A percentile compares a stretch with the other conserved stretches of the same genome.
Conservation (phyloP, 2,888 invertebrate genomes). For the Ethmia dodecea region DNA sequence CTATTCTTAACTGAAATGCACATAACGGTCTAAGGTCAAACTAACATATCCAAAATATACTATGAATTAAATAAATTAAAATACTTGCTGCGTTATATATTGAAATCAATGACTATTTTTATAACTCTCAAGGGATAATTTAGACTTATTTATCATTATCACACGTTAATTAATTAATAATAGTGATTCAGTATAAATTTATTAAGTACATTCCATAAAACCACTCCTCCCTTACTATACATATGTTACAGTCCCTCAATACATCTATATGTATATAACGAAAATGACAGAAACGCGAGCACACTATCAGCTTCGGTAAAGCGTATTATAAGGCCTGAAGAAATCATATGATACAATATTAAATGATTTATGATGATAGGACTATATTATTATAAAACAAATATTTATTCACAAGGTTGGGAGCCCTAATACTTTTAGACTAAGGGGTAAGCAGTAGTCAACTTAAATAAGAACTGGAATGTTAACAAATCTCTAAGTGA, state of each 20-base stretch:
- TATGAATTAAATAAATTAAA: conserved; percentile 23
- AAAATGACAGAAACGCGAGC: too few species aligned
- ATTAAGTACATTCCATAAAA: conserved; percentile 62
- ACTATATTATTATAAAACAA: too few species aligned
- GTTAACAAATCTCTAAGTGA: conserved; percentile 41
- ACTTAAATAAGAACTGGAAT: conserved; percentile 34
- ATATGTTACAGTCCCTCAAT: conserved; percentile 18
- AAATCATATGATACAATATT: too few species aligned
- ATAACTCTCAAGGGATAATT: conserved; percentile 21
- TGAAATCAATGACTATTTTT: conserved; percentile 21
- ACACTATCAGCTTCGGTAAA: too few species aligned
- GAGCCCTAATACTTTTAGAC: conserved; percentile 24
- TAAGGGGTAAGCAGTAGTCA: conserved; percentile 22
- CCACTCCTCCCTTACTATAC: conserved; percentile 33
- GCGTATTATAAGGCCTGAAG: too few species aligned
- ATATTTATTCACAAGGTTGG: too few species aligned
- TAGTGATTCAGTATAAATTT: conserved; percentile 34
- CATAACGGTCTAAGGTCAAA: conserved; percentile 29
- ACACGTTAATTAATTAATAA: conserved; percentile 40
- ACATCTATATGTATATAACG: too few species aligned
- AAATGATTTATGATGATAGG: too few species aligned
- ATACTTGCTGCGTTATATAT: conserved; percentile 4
- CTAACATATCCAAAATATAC: conserved; percentile 18
- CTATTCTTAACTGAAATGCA: conserved; percentile 46
- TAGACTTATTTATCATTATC: conserved; percentile 41